Percentiles rank a stretch among this genome's conserved stretches.
phyloP scores from a whole-genome alignment of 2,113 vertebrate genomes.

The Lamprologus ornatipinnis region DNA sequence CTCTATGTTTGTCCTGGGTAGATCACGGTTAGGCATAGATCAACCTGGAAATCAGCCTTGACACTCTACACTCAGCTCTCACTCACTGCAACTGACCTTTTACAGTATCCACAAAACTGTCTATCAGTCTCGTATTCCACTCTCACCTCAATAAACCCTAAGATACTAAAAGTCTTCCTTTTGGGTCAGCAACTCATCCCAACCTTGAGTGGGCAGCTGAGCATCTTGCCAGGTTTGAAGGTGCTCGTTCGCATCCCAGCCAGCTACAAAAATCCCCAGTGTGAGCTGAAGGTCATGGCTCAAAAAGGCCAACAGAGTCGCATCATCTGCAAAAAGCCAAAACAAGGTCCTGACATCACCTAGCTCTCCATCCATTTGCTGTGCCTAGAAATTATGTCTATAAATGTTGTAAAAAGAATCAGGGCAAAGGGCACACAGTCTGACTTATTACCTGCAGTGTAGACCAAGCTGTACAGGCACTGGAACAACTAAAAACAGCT shows the following conservation, averaged over 20 bases:
- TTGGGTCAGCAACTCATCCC: neutral
- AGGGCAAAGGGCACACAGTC: neutral
- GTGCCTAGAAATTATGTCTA: neutral
- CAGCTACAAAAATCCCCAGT: neutral
- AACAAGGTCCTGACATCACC: neutral
- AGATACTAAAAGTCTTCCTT: neutral
- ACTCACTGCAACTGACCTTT: neutral
- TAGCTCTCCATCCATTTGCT: neutral
- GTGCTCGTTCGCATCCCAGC: neutral
- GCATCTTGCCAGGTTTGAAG: neutral
- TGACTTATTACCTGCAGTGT: neutral
- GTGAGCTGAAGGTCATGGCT: neutral
- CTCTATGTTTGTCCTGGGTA: neutral
- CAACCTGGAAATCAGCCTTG: neutral
- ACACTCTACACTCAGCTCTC: neutral
- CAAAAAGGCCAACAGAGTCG: neutral
- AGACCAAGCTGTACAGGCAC: neutral
- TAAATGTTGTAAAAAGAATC: neutral
- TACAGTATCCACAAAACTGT: neutral
- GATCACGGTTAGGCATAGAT: neutral
- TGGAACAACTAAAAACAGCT: neutral
- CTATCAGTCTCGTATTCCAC: neutral
- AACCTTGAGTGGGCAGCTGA: neutral
- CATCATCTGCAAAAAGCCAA: neutral
- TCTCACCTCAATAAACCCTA: neutral